Conservation (phyloP, 2,113 vertebrate species). For the Plectropomus leopardus region DNA sequence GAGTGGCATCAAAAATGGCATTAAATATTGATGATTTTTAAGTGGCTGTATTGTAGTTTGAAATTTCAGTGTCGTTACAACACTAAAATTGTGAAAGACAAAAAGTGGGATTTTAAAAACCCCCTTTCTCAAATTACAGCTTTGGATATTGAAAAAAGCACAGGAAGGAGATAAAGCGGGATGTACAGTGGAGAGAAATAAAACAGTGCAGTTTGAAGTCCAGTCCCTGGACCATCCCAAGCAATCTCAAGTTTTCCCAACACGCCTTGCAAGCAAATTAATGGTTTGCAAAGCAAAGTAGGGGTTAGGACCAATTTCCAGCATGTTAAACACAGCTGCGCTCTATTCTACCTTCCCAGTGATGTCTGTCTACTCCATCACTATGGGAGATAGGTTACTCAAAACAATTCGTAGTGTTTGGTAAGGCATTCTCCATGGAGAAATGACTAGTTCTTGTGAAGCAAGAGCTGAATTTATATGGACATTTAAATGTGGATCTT, state of each 20-base stretch:
- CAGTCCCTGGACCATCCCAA: neutral
- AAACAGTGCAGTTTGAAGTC: slow-evolving; percentile 14
- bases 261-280: slow-evolving; percentile 40
- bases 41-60: too few relatives aligned
- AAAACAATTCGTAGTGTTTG: neutral
- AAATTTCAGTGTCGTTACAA: too few relatives aligned
- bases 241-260: slow-evolving; percentile 28
- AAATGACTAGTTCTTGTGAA: neutral
- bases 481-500: slow-evolving; percentile 4
- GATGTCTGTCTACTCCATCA: neutral
- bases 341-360: neutral
- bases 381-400: too few relatives aligned
- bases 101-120: neutral
- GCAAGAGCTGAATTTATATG: neutral
- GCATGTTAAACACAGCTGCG: slow-evolving; percentile 5
- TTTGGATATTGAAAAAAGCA: neutral
- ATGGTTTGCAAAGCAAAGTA: slow-evolving; percentile 56
- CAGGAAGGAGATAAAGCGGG: neutral
- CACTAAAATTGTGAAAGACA: neutral
- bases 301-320: neutral
- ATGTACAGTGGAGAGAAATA: slow-evolving; percentile 8
- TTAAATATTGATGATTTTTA: too few relatives aligned
- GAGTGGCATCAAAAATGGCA: too few relatives aligned
- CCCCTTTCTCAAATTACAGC: neutral
- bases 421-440: too few relatives aligned